Base-by-base conservation (phyloP, 2,888 invertebrate genomes). In the Dorcus hopei region DNA sequence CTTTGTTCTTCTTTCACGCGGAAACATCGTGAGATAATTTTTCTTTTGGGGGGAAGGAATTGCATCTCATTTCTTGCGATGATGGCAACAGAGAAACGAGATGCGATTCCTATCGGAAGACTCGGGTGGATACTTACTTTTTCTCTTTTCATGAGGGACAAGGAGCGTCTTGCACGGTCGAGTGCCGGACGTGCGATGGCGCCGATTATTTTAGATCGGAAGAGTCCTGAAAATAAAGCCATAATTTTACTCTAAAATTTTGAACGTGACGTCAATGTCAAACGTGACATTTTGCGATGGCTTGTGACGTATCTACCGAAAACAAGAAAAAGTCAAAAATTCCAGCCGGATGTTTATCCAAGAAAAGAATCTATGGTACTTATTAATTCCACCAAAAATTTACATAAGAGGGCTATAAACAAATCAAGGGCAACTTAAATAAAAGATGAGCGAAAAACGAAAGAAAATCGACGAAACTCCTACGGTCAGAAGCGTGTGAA, bases 1-100 rank as follows among this genome's bases (percentile, higher is more conserved):
- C 26, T 33, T 33, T 33, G 1, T 33, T 33, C 26, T 76, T 40
- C 74, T 76, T 33, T 0, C 26, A 33, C 26, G 3, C 19, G 5
- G 26, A 33, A 33, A 6, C 26, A 33, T 33, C 26, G 5, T 26
- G 1, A 33, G 6, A 7, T 1, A 33, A 3, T 16, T 5, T 33
- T 14, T n/a, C n/a, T 52, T 45, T 47, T 52, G 19, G 4, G 5
- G 5, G 26, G 26, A 33, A 33, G 26, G 26, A 33, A 33, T 33
- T 7, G 26, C 26, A 33, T 33, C 26, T 33, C 26, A 52, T 43
- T 26, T 16, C 40, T 50, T 50, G 19, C n/a, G n/a, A 40, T 51
- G 39, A 11, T 7, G 6, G 9, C 6, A 51, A 19, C 6, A 16
- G 14, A 23, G 5, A 52, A 41, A 41, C 38, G 42, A 26, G 23